Conservation (phyloP, 2,888 invertebrate species). For the Crematogaster levior region DNA sequence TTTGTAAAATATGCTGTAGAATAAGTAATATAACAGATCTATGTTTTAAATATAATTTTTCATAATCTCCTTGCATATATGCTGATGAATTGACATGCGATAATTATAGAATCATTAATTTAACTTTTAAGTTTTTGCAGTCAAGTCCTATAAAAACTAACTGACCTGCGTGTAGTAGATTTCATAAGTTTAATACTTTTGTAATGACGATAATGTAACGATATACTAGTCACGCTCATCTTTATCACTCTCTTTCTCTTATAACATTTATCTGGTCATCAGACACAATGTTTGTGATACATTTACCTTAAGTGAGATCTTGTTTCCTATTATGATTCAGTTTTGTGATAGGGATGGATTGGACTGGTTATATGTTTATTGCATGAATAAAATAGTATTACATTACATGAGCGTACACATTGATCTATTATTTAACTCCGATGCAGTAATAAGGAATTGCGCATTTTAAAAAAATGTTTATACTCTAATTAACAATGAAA, state of each 20-base stretch:
- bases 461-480: constrained; percentile 9
- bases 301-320: constrained; percentile 54
- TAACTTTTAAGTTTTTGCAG: constrained; percentile 35
- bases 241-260: constrained; percentile 51
- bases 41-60: constrained; percentile 42
- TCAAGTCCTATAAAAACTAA: constrained; percentile 34
- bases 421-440: constrained; percentile 33
- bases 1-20: constrained; percentile 29
- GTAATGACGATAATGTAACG: constrained; percentile 63
- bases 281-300: constrained; percentile 58
- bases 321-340: constrained; percentile 54
- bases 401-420: constrained; percentile 23
- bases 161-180: constrained; percentile 42
- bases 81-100: constrained; percentile 31
- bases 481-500: constrained; percentile 13
- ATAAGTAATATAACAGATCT: constrained; percentile 19
- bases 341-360: constrained; percentile 67
- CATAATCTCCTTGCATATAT: constrained; percentile 22
- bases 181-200: constrained; percentile 66
- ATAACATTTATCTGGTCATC: constrained; percentile 61
- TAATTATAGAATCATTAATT: constrained; percentile 40
- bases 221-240: constrained; percentile 70
- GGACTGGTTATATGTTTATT: constrained; percentile 69
- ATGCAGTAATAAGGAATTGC: constrained; percentile 23
- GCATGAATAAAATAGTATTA: constrained; percentile 64